Evolutionary conservation across 1,140 invertebrate species (phyloP).

Genomic region (Pristionchus pacificus): DNA sequence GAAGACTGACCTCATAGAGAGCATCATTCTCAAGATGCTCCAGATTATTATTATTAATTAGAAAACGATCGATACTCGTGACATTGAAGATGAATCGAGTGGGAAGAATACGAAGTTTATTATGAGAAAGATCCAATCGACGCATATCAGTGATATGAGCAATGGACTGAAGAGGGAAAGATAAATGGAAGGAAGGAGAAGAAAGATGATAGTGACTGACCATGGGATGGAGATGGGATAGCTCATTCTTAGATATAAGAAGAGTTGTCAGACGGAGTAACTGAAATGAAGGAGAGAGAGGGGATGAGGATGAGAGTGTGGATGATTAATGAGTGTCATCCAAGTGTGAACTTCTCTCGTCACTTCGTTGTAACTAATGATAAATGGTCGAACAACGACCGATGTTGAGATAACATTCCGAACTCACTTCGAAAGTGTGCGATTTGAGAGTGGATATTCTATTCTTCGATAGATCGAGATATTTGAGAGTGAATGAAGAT

Average conservation of each 20-base stretch:
- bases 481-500: constrained; percentile 21
- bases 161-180: constrained; percentile 27
- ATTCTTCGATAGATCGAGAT: constrained; percentile 30
- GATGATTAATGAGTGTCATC: background rate
- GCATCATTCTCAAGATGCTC: constrained; percentile 4
- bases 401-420: background rate
- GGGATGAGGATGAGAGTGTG: too few species aligned
- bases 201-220: background rate
- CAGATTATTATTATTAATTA: constrained; percentile 6
- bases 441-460: constrained; percentile 5
- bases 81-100: constrained; percentile 10
- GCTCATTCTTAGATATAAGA: constrained; percentile 23
- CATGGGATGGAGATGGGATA: background rate
- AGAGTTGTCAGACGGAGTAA: constrained; percentile 8
- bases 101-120: constrained; percentile 8
- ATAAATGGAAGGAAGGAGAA: too few species aligned
- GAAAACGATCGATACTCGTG: background rate
- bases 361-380: constrained; percentile 4
- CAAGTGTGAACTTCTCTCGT: too few species aligned
- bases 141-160: constrained; percentile 18
- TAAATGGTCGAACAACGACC: background rate
- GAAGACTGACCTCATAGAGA: background rate
- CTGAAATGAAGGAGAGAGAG: background rate
- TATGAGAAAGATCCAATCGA: constrained; percentile 22
- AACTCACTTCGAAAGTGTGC: constrained; percentile 8